phyloP scores from a whole-genome alignment of 2,113 vertebrate species.

The Datnioides undecimradiatus region DNA sequence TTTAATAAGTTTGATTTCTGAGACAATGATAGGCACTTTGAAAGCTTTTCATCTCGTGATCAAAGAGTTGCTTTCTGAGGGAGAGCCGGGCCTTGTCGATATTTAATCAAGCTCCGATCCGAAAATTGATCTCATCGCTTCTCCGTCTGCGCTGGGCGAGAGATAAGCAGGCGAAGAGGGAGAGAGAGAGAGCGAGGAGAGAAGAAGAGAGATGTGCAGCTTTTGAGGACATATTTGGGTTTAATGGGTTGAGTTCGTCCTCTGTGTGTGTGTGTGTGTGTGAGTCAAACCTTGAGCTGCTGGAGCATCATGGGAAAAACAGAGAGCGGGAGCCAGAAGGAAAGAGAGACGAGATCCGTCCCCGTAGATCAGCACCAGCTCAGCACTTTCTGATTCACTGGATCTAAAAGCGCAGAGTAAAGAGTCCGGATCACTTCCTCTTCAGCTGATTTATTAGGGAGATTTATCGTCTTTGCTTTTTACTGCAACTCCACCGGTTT shows the following conservation, averaged over 20 bases:
- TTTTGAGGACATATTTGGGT: constrained; percentile 33
- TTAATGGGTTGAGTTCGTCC: constrained; percentile 29
- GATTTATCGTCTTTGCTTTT: constrained; percentile 44
- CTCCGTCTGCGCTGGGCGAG: constrained; percentile 21
- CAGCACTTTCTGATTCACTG: constrained; percentile 71
- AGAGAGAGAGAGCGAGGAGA: neutral
- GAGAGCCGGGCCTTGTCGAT: constrained; percentile 59
- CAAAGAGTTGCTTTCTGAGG: constrained; percentile 58
- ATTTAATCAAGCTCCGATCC: constrained; percentile 73
- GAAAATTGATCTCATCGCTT: constrained; percentile 70
- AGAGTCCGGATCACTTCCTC: constrained; percentile 53
- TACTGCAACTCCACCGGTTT: constrained; percentile 4
- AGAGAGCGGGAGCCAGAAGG: neutral
- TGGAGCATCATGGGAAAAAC: neutral
- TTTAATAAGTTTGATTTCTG: constrained; percentile 56
- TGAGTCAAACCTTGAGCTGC: constrained; percentile 10
- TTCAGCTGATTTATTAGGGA: constrained; percentile 50
- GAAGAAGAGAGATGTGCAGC: neutral
- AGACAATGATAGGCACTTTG: constrained; percentile 58
- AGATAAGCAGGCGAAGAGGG: constrained; percentile 47
- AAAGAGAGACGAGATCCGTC: no score
- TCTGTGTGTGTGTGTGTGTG: neutral
- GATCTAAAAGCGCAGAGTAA: constrained; percentile 33
- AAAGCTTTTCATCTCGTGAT: constrained; percentile 60
- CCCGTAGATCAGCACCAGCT: constrained; percentile 69